A percentile compares a stretch with the other conserved stretches of the same genome.
Evolutionary conservation across 2,797 vertebrate species (phyloP).

Genomic region (Oophaga sylvatica): DNA sequence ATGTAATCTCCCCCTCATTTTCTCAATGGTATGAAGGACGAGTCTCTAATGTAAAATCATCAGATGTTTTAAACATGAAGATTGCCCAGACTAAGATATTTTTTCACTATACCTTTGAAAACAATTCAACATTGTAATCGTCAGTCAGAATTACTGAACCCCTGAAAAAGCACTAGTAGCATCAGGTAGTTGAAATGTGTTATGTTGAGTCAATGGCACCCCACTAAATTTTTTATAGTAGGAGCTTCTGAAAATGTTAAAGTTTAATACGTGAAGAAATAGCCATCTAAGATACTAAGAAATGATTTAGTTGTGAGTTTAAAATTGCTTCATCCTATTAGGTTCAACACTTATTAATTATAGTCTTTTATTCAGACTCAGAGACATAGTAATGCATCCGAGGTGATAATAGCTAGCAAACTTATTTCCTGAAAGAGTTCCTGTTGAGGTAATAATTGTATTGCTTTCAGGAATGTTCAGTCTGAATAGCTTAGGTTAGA

Average conservation of each 20-base stretch:
- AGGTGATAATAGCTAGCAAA: conserved; percentile 22
- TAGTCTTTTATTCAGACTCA: background rate
- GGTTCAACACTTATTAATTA: conserved; percentile 14
- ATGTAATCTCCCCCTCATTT: no score
- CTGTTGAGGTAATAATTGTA: background rate
- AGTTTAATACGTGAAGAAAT: background rate
- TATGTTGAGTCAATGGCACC: background rate
- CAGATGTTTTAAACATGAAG: no score
- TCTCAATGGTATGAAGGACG: no score
- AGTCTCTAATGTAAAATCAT: no score
- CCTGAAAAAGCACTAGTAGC: background rate
- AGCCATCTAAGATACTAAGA: background rate
- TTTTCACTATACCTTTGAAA: background rate
- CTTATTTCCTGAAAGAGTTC: background rate
- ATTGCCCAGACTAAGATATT: background rate
- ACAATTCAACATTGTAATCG: background rate
- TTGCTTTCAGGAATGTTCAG: background rate
- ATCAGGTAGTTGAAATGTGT: background rate
- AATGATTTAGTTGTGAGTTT: background rate
- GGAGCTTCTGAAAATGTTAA: background rate
- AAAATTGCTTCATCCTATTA: background rate
- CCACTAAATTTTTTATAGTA: background rate
- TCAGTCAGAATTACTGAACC: background rate
- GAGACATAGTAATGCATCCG: background rate
- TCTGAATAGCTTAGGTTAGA: background rate